phyloP scores from a whole-genome alignment of 2,113 vertebrate genomes.

The Cavia aperea region DNA sequence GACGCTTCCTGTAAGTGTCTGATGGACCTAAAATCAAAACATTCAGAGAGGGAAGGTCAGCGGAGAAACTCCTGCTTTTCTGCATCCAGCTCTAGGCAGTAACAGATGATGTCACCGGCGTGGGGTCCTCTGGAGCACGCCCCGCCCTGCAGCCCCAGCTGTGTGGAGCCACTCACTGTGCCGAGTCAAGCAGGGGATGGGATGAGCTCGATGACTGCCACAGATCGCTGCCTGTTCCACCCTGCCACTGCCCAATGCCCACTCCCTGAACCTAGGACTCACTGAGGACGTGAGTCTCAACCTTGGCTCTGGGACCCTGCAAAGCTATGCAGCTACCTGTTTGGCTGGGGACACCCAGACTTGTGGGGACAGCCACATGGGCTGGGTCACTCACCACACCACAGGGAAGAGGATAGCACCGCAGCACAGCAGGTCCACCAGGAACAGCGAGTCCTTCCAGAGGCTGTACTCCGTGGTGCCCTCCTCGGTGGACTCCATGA shows the following conservation, averaged over 20 bases:
- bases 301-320: too few species aligned
- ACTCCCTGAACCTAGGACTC: too few species aligned
- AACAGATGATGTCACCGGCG: neutral
- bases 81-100: neutral
- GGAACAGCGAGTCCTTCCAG: conserved; percentile 88
- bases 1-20: conserved; percentile 89
- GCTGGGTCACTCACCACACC: conserved; percentile 79
- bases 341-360: too few species aligned
- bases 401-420: conserved; percentile 90
- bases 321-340: neutral
- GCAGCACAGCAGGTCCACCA: conserved; percentile 87
- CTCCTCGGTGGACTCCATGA: conserved; percentile 88
- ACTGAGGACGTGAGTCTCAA: neutral
- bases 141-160: too few species aligned
- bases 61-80: neutral
- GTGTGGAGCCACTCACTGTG: neutral
- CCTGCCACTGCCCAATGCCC: neutral
- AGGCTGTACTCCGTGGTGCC: conserved; percentile 84
- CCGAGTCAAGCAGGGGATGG: neutral
- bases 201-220: neutral
- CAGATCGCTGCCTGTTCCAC: neutral
- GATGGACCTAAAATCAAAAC: conserved; percentile 82
- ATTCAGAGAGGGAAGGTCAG: conserved; percentile 37
- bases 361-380: too few species aligned
- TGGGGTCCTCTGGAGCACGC: neutral